phyloP scores from a whole-genome alignment of 2,888 invertebrate genomes.

The Trissolcus japonicus region DNA sequence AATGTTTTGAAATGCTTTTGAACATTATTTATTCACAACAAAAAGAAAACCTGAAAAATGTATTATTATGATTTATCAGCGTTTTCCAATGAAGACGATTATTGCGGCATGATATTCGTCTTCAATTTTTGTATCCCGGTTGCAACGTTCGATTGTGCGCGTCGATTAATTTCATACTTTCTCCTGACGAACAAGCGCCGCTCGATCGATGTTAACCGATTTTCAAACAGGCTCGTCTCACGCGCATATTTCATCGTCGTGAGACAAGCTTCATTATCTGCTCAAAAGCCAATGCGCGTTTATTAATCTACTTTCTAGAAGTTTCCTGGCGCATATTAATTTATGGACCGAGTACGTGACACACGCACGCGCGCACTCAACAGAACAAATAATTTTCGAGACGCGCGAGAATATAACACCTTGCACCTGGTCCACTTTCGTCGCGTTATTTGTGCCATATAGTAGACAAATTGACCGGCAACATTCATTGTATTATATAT shows the following conservation, averaged over 20 bases:
- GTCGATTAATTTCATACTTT: conserved; percentile 55
- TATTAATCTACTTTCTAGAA: conserved; percentile 58
- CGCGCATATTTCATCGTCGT: conserved; percentile 35
- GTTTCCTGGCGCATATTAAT: conserved; percentile 40
- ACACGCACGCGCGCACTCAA: conserved; percentile 16
- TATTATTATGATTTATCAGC: conserved; percentile 43
- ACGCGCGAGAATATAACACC: conserved; percentile 21
- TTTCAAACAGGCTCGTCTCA: conserved; percentile 36
- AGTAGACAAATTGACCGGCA: conserved; percentile 3
- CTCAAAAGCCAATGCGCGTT: conserved; percentile 47
- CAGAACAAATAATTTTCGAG: conserved; percentile 37
- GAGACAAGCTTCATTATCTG: conserved; percentile 54
- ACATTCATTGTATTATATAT: background rate
- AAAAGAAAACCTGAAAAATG: conserved; percentile 23
- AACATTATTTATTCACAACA: too few relatives aligned
- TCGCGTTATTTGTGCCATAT: conserved; percentile 4
- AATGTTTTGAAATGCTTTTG: too few relatives aligned
- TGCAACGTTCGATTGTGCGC: conserved; percentile 33
- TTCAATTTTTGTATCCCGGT: conserved; percentile 24
- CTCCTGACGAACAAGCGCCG: conserved; percentile 25
- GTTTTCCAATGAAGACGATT: conserved; percentile 26
- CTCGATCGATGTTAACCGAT: conserved; percentile 46
- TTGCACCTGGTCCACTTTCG: conserved; percentile 31
- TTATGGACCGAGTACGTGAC: conserved; percentile 45
- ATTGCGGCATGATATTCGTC: background rate